phyloP scores from a whole-genome alignment of 2,888 invertebrate species.

The Athalia circularis region DNA sequence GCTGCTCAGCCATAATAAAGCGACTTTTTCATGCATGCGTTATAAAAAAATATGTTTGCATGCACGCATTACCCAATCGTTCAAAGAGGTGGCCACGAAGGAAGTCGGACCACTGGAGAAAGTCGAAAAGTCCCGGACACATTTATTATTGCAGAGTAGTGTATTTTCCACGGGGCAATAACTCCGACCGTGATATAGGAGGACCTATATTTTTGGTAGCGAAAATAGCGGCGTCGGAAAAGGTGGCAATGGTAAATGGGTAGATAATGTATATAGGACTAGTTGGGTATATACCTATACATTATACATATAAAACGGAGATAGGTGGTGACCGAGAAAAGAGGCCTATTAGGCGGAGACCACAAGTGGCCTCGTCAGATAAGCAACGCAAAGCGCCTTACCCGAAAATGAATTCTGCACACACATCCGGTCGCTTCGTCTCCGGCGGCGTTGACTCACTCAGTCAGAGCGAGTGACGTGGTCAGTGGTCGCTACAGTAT shows the following conservation, averaged over 20 bases:
- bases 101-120: not conserved
- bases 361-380: slow-evolving; percentile 46
- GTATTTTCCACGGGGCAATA: slow-evolving; percentile 35
- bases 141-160: slow-evolving; percentile 26
- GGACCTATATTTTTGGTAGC: slow-evolving; percentile 28
- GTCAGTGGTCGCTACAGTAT: too few relatives aligned
- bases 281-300: not conserved
- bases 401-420: slow-evolving; percentile 46
- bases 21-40: too few relatives aligned
- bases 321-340: slow-evolving; percentile 24
- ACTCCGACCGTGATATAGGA: slow-evolving; percentile 18
- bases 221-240: not conserved
- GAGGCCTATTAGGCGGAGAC: slow-evolving; percentile 41
- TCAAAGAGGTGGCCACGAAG: not conserved
- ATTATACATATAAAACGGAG: not conserved
- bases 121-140: slow-evolving; percentile 9
- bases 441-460: not conserved
- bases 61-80: not conserved
- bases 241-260: slow-evolving; percentile 5
- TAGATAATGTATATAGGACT: not conserved
- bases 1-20: too few relatives aligned
- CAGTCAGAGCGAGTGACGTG: slow-evolving; percentile 14
- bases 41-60: not conserved
- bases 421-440: slow-evolving; percentile 2
- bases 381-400: slow-evolving; percentile 48